phyloP scores from a whole-genome alignment of 1,140 invertebrate genomes.

The Diachasma alloeum region DNA sequence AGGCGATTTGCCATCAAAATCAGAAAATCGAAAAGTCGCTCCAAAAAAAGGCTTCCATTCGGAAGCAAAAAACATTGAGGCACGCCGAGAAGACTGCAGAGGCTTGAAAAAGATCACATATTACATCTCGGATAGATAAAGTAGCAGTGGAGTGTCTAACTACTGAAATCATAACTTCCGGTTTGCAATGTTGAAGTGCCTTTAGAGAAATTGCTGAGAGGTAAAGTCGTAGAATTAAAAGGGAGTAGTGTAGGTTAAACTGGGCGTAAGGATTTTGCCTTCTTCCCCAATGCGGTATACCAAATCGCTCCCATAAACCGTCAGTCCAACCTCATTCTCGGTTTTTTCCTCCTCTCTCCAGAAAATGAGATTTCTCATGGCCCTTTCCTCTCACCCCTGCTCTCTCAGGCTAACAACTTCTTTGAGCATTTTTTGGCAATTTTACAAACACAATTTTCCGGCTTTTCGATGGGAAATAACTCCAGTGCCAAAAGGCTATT shows the following conservation, averaged over 20 bases:
- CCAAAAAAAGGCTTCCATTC: too few species aligned
- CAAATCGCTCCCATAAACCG: not conserved
- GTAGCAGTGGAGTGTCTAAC: not conserved
- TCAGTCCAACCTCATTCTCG: not conserved
- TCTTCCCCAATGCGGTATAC: not conserved
- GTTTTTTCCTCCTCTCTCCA: not conserved
- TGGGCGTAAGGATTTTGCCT: not conserved
- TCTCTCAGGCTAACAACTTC: slow-evolving; percentile 7
- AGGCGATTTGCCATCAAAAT: too few species aligned
- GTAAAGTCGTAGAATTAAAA: not conserved
- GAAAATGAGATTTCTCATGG: not conserved
- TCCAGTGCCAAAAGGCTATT: not conserved
- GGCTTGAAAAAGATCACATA: too few species aligned
- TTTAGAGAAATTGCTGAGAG: not conserved
- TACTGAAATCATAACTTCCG: not conserved
- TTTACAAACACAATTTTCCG: not conserved
- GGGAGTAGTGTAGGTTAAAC: not conserved
- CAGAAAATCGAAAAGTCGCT: too few species aligned
- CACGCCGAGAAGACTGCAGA: too few species aligned
- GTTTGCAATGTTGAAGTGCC: slow-evolving; percentile 3
- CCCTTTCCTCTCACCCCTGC: slow-evolving; percentile 3
- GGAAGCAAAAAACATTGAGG: too few species aligned
- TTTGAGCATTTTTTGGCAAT: slow-evolving; percentile 7
- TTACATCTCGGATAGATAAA: not conserved
- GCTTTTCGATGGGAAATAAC: not conserved